A percentile compares a stretch with the other conserved stretches of the same genome.
Evolutionary conservation across 1,140 invertebrate genomes (phyloP).

Genomic region (Drosophila murphyi): DNA sequence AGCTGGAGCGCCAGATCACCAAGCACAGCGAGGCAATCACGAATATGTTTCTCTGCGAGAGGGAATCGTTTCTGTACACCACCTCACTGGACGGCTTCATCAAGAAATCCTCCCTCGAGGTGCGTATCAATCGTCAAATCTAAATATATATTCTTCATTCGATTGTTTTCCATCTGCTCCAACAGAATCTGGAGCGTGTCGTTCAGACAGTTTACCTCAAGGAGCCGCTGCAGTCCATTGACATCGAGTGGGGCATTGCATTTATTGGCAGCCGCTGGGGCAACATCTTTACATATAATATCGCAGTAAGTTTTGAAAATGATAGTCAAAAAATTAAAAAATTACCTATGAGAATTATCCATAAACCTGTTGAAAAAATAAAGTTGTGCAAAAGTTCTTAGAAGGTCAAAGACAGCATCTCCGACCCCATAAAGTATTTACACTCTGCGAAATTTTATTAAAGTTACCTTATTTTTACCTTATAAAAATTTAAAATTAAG

Average conservation of each 20-base stretch:
- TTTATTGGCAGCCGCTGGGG: constrained; percentile 81
- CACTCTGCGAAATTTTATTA: too few species aligned
- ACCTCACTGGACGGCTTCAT: constrained; percentile 78
- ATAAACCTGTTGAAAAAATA: too few species aligned
- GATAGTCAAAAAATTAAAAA: neutral
- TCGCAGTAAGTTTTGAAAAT: constrained; percentile 60
- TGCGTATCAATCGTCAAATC: constrained; percentile 8
- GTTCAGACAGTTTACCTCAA: constrained; percentile 72
- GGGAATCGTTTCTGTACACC: constrained; percentile 64
- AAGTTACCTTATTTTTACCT: too few species aligned
- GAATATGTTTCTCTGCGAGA: constrained; percentile 65
- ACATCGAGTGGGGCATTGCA: constrained; percentile 69
- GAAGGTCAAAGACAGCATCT: too few species aligned
- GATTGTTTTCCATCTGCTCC: neutral
- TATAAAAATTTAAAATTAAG: too few species aligned
- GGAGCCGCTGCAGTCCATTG: constrained; percentile 78
- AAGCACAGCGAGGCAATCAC: constrained; percentile 82
- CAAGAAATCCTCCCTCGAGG: constrained; percentile 73
- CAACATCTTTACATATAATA: constrained; percentile 69
- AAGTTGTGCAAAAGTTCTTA: too few species aligned
- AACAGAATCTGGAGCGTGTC: constrained; percentile 69
- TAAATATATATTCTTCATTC: neutral
- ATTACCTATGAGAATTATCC: too few species aligned
- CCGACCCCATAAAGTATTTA: too few species aligned
- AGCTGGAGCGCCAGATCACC: constrained; percentile 84